These are phyloP conservation scores for Monopis laevigella DNA, from an alignment of 2,888 invertebrate genomes.

Conservation along the genomic window DNA sequence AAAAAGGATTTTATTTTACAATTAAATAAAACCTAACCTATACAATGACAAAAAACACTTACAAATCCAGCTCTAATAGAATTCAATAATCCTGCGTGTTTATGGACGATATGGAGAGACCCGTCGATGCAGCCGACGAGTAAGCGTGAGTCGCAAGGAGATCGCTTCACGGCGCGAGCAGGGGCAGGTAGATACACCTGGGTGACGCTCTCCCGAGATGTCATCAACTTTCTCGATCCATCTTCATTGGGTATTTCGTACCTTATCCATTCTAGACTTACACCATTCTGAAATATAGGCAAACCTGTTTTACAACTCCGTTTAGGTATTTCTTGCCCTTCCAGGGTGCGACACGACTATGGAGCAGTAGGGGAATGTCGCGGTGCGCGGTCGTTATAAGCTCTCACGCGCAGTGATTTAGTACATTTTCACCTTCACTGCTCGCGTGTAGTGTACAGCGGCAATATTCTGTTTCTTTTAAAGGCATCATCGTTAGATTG, in stretches of 20 bases:
- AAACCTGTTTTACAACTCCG: too few species aligned
- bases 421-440: too few species aligned
- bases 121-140: slow-evolving; percentile 87
- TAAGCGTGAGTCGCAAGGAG: slow-evolving; percentile 75
- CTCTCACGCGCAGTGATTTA: too few species aligned
- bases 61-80: slow-evolving; percentile 84
- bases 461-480: too few species aligned
- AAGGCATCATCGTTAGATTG: too few species aligned
- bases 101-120: slow-evolving; percentile 82
- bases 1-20: too few species aligned
- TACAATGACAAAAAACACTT: slow-evolving; percentile 34
- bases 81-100: slow-evolving; percentile 76
- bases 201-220: slow-evolving; percentile 63
- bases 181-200: slow-evolving; percentile 71
- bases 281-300: slow-evolving; percentile 39
- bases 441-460: too few species aligned
- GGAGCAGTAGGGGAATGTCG: too few species aligned
- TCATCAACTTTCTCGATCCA: slow-evolving; percentile 72
- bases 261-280: slow-evolving; percentile 71
- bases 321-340: too few species aligned
- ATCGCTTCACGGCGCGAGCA: slow-evolving; percentile 32
- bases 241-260: slow-evolving; percentile 76
- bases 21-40: too few species aligned
- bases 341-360: too few species aligned
- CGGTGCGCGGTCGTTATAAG: too few species aligned